phyloP scores from a whole-genome alignment of 2,888 invertebrate species.

The Aphelenchoides bicaudatus region DNA sequence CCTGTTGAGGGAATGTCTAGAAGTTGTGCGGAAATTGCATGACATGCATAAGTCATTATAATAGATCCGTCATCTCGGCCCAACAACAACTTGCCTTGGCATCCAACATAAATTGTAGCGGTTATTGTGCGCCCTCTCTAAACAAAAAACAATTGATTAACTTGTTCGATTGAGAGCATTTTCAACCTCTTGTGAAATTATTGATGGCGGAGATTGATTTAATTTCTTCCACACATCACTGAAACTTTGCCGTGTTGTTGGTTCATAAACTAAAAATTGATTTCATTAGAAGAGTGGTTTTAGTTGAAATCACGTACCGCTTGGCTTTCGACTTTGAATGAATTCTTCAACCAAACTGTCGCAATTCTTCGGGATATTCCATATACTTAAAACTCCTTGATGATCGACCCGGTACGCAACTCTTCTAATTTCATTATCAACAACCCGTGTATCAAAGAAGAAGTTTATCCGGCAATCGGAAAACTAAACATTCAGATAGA shows the following conservation, averaged over 20 bases:
- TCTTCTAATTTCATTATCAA: slow-evolving; percentile 20
- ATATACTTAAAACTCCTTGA: slow-evolving; percentile 33
- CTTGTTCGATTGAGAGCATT: slow-evolving; percentile 19
- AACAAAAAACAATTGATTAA: slow-evolving; percentile 1
- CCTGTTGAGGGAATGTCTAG: slow-evolving; percentile 63
- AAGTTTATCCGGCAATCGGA: slow-evolving; percentile 32
- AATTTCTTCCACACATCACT: slow-evolving; percentile 35
- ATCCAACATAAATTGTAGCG: slow-evolving; percentile 81
- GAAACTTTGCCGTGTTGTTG: slow-evolving; percentile 37
- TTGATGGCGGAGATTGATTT: slow-evolving; percentile 35
- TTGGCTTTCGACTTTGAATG: slow-evolving; percentile 31
- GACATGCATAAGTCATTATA: slow-evolving; percentile 89
- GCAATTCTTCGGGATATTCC: slow-evolving; percentile 43
- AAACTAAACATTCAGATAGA: slow-evolving; percentile 31
- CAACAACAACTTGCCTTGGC: slow-evolving; percentile 86
- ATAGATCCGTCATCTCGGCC: slow-evolving; percentile 93
- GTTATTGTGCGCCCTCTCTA: slow-evolving; percentile 33
- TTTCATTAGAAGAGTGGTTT: not conserved
- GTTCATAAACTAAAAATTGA: slow-evolving; percentile 37
- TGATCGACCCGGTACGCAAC: slow-evolving; percentile 39
- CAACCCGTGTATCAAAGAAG: slow-evolving; percentile 30
- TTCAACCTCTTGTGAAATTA: slow-evolving; percentile 29
- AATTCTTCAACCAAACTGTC: slow-evolving; percentile 42
- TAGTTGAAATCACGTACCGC: slow-evolving; percentile 24
- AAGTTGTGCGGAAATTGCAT: slow-evolving; percentile 86